Percentiles rank a stretch among this genome's conserved stretches.
Conservation (phyloP, 2,797 vertebrate genomes). For the Cryptoblepharus egeriae region DNA sequence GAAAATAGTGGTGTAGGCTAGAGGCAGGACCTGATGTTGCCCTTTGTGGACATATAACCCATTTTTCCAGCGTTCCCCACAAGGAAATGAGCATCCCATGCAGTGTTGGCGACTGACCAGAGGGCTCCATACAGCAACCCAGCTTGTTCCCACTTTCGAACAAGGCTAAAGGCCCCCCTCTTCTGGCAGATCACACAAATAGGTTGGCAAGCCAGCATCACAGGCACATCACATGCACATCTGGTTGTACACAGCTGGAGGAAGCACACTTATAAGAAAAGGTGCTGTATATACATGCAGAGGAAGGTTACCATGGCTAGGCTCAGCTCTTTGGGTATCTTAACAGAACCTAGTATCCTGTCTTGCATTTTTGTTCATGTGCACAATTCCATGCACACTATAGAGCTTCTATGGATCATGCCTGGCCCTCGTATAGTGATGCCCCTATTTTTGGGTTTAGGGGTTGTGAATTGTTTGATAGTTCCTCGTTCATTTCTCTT, state of each 20-base stretch:
- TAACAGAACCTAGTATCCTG: too few relatives aligned
- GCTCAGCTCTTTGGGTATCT: too few relatives aligned
- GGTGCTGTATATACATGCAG: not conserved
- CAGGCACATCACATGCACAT: not conserved
- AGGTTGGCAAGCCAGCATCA: conserved; percentile 8
- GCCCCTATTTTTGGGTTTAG: too few relatives aligned
- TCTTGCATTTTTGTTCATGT: too few relatives aligned
- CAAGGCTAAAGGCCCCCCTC: conserved; percentile 77
- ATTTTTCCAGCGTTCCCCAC: conserved; percentile 41
- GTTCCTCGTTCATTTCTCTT: too few relatives aligned
- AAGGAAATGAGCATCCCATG: conserved; percentile 4
- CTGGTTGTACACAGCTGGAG: not conserved
- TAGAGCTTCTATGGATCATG: too few relatives aligned
- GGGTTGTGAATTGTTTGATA: too few relatives aligned
- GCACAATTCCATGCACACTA: too few relatives aligned
- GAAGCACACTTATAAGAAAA: too few relatives aligned
- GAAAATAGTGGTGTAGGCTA: too few relatives aligned
- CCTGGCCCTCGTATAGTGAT: too few relatives aligned
- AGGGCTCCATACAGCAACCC: conserved; percentile 15
- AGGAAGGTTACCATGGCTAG: too few relatives aligned
- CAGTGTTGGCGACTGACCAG: conserved; percentile 21
- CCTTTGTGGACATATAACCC: conserved; percentile 7
- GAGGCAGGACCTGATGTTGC: conserved; percentile 3
- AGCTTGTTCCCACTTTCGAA: conserved; percentile 42
- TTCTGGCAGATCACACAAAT: conserved; percentile 76